Percentiles rank a stretch among this genome's conserved stretches.
Evolutionary conservation across 2,113 vertebrate species (phyloP).

Genomic region (Hippocampus comes): DNA sequence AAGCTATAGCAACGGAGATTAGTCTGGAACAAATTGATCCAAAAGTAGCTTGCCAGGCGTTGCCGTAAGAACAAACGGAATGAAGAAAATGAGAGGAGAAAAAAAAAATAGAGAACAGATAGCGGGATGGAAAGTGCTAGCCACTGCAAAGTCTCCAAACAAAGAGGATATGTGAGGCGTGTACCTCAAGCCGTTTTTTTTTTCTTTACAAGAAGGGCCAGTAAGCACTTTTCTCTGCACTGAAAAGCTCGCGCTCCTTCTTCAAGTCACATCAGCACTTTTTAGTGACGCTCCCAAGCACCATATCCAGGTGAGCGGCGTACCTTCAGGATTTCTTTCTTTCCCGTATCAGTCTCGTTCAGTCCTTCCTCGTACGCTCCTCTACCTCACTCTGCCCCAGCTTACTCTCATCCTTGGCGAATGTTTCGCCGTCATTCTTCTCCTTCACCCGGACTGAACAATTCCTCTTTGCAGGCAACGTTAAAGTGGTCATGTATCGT

Average conservation of each 20-base stretch:
- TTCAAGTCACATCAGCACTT: constrained; percentile 77
- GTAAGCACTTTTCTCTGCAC: constrained; percentile 78
- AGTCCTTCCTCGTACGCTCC: constrained; percentile 45
- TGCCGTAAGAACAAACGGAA: constrained; percentile 68
- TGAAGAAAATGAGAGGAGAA: constrained; percentile 59
- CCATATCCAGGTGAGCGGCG: constrained; percentile 69
- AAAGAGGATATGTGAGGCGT: constrained; percentile 74
- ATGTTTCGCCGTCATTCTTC: constrained; percentile 40
- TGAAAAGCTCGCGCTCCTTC: constrained; percentile 70
- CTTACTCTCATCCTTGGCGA: constrained; percentile 59
- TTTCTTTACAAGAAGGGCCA: constrained; percentile 72
- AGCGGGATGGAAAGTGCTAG: constrained; percentile 75
- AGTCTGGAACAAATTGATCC: constrained; percentile 69
- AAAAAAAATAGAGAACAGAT: constrained; percentile 64
- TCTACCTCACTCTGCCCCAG: constrained; percentile 36
- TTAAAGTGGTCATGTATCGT: too few species aligned
- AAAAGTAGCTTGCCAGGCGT: constrained; percentile 56
- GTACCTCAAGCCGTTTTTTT: constrained; percentile 76
- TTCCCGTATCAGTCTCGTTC: constrained; percentile 63
- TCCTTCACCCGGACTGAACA: constrained; percentile 52
- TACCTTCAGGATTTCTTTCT: constrained; percentile 65
- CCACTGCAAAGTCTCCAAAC: constrained; percentile 79
- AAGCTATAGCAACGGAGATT: constrained; percentile 52
- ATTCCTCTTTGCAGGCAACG: constrained; percentile 53
- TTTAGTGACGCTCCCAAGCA: constrained; percentile 65